Evolutionary conservation across 2,888 invertebrate species (phyloP).

Genomic region (Dolichopus griseipennis): DNA sequence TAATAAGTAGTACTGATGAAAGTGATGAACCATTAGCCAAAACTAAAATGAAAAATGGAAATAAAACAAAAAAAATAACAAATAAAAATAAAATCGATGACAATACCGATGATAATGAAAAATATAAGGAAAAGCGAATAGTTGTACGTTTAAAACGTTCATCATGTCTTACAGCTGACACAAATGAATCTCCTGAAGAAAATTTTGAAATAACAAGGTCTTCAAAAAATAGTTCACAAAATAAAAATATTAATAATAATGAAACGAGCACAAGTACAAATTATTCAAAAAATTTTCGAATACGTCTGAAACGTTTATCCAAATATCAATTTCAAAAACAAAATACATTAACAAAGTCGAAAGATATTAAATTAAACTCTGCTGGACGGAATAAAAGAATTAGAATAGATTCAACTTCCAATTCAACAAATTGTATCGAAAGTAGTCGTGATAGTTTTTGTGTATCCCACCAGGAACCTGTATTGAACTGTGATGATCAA

Average conservation of each 20-base stretch:
- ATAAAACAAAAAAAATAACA: background rate
- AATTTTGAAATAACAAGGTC: background rate
- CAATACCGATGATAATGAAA: background rate
- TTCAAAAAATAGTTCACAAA: background rate
- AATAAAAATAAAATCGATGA: background rate
- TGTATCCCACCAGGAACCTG: background rate
- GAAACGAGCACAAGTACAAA: background rate
- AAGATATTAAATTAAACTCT: background rate
- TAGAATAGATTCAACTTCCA: background rate
- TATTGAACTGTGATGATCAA: background rate
- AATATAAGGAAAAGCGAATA: background rate
- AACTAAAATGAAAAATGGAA: background rate
- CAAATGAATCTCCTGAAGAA: background rate
- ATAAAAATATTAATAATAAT: background rate
- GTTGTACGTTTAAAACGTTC: slow-evolving; percentile 7
- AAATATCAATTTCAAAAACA: background rate
- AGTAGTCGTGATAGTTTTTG: background rate
- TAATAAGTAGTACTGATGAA: background rate
- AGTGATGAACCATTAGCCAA: background rate
- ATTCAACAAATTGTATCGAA: background rate
- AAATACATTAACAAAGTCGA: background rate
- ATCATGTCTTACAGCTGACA: background rate
- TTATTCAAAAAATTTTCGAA: background rate
- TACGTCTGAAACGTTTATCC: background rate
- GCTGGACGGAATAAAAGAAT: background rate